These are phyloP conservation scores for Heptranchias perlo DNA, from an alignment of 2,113 vertebrate genomes.

Conservation along the genomic window DNA sequence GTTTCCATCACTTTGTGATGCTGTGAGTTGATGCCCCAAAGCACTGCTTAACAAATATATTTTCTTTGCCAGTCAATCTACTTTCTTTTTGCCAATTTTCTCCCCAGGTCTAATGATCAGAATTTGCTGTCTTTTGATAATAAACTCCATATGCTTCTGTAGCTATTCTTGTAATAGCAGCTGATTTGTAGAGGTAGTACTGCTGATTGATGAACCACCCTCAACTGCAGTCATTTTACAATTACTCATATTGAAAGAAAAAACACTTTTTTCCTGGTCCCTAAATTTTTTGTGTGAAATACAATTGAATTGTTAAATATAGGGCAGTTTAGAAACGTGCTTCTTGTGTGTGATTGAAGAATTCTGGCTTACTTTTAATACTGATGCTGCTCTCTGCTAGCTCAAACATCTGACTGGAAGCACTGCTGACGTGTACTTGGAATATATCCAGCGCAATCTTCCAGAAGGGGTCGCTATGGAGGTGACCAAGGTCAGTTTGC, in stretches of 20 bases:
- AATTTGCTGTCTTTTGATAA: not conserved
- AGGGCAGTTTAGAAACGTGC: not conserved
- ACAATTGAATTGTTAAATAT: not conserved
- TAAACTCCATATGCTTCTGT: not conserved
- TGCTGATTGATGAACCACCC: not conserved
- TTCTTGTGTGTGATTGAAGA: not conserved
- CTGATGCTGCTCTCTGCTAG: conserved; percentile 53
- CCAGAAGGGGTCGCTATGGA: conserved; percentile 94
- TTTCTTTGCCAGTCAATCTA: not conserved
- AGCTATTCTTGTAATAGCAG: not conserved
- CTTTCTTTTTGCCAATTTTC: not conserved
- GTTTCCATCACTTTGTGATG: too few species aligned
- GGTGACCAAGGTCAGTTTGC: conserved; percentile 72
- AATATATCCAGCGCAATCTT: conserved; percentile 92
- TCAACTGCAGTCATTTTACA: not conserved
- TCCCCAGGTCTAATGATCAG: not conserved
- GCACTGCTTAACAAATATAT: too few species aligned
- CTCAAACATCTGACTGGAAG: conserved; percentile 76
- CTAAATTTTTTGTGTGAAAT: not conserved
- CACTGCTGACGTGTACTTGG: conserved; percentile 80
- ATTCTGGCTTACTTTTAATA: not conserved
- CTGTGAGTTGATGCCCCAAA: too few species aligned
- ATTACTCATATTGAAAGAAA: not conserved
- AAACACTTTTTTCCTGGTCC: not conserved
- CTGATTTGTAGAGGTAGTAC: not conserved